These are phyloP conservation scores for Druon quercuslanigerum DNA, from an alignment of 1,140 invertebrate genomes.

Conservation along the genomic window DNA sequence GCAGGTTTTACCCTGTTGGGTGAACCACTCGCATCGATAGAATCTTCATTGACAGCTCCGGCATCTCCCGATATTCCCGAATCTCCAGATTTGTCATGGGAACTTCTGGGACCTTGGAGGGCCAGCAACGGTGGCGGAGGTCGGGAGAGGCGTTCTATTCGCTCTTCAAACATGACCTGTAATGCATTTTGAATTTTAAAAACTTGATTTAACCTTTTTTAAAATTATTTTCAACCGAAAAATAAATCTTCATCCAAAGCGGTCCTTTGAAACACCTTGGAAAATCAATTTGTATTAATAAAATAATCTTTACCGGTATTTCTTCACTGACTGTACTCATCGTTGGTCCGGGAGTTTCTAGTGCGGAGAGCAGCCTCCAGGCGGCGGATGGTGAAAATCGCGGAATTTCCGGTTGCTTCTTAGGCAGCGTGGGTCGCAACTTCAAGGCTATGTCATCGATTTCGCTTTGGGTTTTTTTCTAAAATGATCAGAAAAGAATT, in stretches of 20 bases:
- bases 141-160: slow-evolving; percentile 75
- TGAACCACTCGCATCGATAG: slow-evolving; percentile 58
- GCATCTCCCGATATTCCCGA: slow-evolving; percentile 87
- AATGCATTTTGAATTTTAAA: neutral
- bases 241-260: no score
- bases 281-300: slow-evolving; percentile 11
- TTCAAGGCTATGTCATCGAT: slow-evolving; percentile 81
- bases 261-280: neutral
- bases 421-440: slow-evolving; percentile 85
- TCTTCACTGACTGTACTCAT: slow-evolving; percentile 68
- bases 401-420: slow-evolving; percentile 84
- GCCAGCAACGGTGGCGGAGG: slow-evolving; percentile 74
- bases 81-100: slow-evolving; percentile 84
- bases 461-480: slow-evolving; percentile 41
- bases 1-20: slow-evolving; percentile 54
- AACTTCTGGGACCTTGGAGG: slow-evolving; percentile 66
- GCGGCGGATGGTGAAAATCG: slow-evolving; percentile 89
- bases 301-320: slow-evolving; percentile 54
- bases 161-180: slow-evolving; percentile 75
- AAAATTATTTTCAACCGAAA: no score
- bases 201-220: no score
- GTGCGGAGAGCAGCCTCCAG: slow-evolving; percentile 83
- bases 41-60: slow-evolving; percentile 73
- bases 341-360: slow-evolving; percentile 63
- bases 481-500: no score